Evolutionary conservation across 2,797 vertebrate species (phyloP).

Genomic region (Orientallactaga sibirica): DNA sequence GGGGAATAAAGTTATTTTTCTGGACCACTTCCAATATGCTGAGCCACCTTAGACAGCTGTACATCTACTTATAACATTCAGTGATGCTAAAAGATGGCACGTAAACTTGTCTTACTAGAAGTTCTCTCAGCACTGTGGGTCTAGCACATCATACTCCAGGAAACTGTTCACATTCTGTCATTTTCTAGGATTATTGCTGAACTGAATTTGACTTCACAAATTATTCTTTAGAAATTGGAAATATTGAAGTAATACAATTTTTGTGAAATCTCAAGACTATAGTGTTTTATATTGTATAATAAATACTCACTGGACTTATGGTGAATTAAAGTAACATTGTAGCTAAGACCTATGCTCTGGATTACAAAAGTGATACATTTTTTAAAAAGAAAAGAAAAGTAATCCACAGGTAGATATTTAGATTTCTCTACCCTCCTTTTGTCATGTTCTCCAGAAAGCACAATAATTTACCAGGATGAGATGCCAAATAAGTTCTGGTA

Average conservation of each 20-base stretch:
- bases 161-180: background rate
- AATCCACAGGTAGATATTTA: background rate
- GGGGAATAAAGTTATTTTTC: background rate
- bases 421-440: background rate
- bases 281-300: background rate
- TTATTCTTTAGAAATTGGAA: background rate
- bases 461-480: background rate
- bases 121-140: background rate
- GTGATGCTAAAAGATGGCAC: background rate
- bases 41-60: background rate
- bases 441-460: background rate
- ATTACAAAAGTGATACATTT: background rate
- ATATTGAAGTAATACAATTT: background rate
- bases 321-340: conserved; percentile 15
- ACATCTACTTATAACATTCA: background rate
- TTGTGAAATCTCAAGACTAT: background rate
- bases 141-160: background rate
- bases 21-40: background rate
- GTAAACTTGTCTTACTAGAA: background rate
- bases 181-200: conserved; percentile 35
- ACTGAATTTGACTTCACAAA: background rate
- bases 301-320: background rate
- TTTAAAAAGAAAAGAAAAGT: background rate
- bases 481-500: background rate
- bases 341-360: background rate